Percentiles rank a stretch among this genome's conserved stretches.
Conservation (phyloP, 2,888 invertebrate genomes). For the Dolichopus griseipennis region DNA sequence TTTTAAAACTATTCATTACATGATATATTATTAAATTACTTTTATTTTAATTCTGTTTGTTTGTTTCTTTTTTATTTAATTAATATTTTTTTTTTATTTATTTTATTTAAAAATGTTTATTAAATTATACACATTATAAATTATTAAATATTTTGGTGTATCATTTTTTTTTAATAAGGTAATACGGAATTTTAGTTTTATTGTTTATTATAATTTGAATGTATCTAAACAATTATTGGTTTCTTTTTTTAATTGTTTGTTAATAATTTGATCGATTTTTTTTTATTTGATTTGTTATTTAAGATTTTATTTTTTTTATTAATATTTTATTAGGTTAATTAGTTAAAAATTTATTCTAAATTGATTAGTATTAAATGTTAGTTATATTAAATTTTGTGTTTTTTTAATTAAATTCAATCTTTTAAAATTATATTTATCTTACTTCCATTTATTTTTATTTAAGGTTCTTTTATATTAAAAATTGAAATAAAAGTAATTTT, state of each 20-base stretch:
- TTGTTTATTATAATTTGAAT: background rate
- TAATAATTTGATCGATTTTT: too few species aligned
- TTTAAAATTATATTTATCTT: too few species aligned
- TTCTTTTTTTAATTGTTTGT: too few species aligned
- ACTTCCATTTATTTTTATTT: too few species aligned
- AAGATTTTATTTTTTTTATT: background rate
- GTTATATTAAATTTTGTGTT: too few species aligned
- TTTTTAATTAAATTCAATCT: too few species aligned
- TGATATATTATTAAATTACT: background rate
- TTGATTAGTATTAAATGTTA: background rate
- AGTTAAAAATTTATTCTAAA: background rate
- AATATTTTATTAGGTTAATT: background rate
- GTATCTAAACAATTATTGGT: background rate
- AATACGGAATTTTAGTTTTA: background rate
- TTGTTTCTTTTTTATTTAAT: background rate
- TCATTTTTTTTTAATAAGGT: background rate
- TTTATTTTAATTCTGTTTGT: background rate
- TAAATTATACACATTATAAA: background rate
- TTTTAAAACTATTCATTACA: background rate
- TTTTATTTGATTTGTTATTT: too few species aligned
- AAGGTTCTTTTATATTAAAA: too few species aligned
- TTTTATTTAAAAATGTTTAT: background rate
- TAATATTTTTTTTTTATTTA: background rate
- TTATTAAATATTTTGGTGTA: background rate
- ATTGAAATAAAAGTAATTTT: too few species aligned